Base-by-base conservation (phyloP, 1,140 invertebrate species). In the Calephelis nemesis region DNA sequence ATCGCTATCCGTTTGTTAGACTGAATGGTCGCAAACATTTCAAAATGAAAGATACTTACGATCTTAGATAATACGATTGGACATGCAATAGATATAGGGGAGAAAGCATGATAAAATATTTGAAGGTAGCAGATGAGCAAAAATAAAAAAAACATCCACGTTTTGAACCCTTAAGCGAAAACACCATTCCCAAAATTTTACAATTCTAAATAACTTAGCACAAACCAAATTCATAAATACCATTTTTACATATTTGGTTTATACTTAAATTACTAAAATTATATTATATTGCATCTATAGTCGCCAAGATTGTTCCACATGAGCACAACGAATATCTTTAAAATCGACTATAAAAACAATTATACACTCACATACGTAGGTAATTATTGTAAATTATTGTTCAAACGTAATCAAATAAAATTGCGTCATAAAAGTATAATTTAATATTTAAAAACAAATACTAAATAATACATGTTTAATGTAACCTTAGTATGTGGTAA, bases 41-140 rank as follows among this genome's bases (percentile, higher is more conserved):
- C 8, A 45, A 45, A 9, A 45, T 45, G 6, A 45, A 45, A 7
- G 11, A 63, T 30, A 47, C 13, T 10, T 47, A 62, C 42, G 5
- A 30, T 8, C 50, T 64, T 62, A 52, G 6, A 70, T 52, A 64
- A 67, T 71, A 69, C 50, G 19, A 64, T 74, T 74, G 58, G 64
- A 70, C 62, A 63, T 52, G 69, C 72, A 74, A 69, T 63, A 74
- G 67, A 71, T 65, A 67, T 67, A 71, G 71, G 73, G 19, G 30
- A 39, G 60, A 47, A 74, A 74, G 73, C 73, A 69, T 74, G 69
- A 74, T 74, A 62, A 63, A 50, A 62, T 45, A 42, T 19, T 65
- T 52, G 19, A 40, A 42, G 47, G 13, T 63, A 15, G 62, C 45
- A 65, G 63, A 50, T 52, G 40, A 50, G 13, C 12, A 65, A 65